These are phyloP conservation scores for Macaria liturata DNA, from an alignment of 2,888 invertebrate species.

Conservation along the genomic window DNA sequence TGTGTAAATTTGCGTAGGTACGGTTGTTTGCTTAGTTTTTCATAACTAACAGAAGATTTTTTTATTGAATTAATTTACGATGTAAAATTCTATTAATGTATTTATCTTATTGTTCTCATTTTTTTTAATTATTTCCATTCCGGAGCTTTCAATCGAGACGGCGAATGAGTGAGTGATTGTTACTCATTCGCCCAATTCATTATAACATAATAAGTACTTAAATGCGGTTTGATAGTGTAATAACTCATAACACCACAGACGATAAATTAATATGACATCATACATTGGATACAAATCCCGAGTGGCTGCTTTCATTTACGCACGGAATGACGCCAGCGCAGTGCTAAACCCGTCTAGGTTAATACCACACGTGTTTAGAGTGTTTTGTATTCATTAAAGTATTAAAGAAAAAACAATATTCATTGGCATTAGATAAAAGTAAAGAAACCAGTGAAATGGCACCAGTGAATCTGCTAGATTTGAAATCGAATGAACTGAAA, in stretches of 20 bases:
- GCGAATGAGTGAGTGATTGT: no score
- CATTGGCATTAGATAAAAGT: conserved; percentile 11
- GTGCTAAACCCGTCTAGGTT: conserved; percentile 52
- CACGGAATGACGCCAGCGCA: conserved; percentile 60
- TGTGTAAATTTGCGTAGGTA: no score
- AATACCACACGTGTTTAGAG: conserved; percentile 54
- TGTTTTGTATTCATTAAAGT: not conserved
- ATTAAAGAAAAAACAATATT: conserved; percentile 1
- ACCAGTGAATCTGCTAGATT: conserved; percentile 66
- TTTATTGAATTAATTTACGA: no score
- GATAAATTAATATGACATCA: conserved; percentile 8
- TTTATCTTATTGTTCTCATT: no score
- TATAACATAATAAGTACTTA: no score
- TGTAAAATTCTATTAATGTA: no score
- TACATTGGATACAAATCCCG: conserved; percentile 43
- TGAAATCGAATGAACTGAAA: conserved; percentile 69
- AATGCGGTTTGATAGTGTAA: no score
- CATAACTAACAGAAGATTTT: no score
- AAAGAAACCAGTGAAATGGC: conserved; percentile 40
- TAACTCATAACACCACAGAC: not conserved
- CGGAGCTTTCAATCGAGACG: no score
- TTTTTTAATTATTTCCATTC: no score
- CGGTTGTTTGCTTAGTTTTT: no score
- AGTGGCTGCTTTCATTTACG: conserved; percentile 44
- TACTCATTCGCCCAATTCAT: no score